Base-by-base conservation (phyloP, 2,797 vertebrate genomes). In the Karalla daura region DNA sequence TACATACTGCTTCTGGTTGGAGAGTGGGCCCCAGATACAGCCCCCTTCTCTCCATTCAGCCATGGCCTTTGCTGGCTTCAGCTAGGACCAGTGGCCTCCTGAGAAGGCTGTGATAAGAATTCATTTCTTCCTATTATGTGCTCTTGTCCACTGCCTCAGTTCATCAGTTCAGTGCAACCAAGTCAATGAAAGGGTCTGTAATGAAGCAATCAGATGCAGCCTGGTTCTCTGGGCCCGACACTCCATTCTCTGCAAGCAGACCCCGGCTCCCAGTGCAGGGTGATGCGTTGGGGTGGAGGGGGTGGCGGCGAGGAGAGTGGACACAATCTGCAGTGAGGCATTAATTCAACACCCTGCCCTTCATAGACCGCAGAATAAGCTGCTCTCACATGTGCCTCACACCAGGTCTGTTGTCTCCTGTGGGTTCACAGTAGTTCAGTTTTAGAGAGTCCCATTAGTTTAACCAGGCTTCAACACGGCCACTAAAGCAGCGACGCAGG, bases 21-120 rank as follows among this genome's bases (percentile, higher is more conserved):
- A 72, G 80, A 76, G 76, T 53, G 61, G 78, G 73, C 76, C n/a
- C 76, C 63, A 53, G 37, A 84, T 50, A 30, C 63, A 64, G 45
- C 74, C 79, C 75, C 78, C 76, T 75, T 71, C 78, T 74, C 78
- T 70, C 56, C 55, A 46, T 74, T 75, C 85, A 81, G 63, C 74
- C 76, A 41, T 72, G 62, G 79, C 81, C 76, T 78, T 65, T 83
- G 81, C 78, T 82, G 76, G 87, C 88, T 92, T 78, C 88, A 82
- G 89, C 85, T 84, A 83, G 85, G 90, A 89, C 89, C 80, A 81
- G 80, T 70, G 78, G 91, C 91, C 93, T 93, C 90, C 84, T 88
- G 92, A 94, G 93, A 91, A 92, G 80, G 87, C 93, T 95, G 95
- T 95, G 95, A 95, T 93, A 91, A 92, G 96, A 97, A 97, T 97